Percentiles rank a stretch among this genome's conserved stretches.
Conservation (phyloP, 2,888 invertebrate genomes). For the Zonitis immaculata region DNA sequence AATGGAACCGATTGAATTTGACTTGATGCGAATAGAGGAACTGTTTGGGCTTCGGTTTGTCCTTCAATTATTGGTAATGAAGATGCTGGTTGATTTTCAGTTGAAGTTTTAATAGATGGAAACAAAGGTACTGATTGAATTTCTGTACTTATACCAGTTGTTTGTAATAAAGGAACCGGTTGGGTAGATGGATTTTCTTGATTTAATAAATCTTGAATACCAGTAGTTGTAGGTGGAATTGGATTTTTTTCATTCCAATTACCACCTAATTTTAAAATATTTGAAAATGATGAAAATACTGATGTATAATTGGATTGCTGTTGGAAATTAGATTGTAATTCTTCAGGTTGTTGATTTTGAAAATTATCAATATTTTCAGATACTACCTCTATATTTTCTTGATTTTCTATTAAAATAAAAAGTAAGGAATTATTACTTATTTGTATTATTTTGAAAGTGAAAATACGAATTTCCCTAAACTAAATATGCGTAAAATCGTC, state of each 20-base stretch:
- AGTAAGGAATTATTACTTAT: slow-evolving; percentile 4
- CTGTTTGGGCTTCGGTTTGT: too few species aligned
- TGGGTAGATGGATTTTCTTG: slow-evolving; percentile 30
- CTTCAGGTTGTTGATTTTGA: slow-evolving; percentile 8
- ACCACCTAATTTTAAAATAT: slow-evolving; percentile 43
- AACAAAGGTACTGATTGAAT: too few species aligned
- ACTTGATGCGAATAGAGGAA: too few species aligned
- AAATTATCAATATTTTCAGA: slow-evolving; percentile 8
- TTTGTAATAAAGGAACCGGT: slow-evolving; percentile 19
- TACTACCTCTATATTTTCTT: not conserved
- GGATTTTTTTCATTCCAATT: slow-evolving; percentile 17
- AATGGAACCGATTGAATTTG: too few species aligned
- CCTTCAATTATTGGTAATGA: too few species aligned
- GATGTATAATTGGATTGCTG: slow-evolving; percentile 50
- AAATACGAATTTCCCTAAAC: not conserved
- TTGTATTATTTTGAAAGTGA: not conserved
- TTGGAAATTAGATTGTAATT: not conserved
- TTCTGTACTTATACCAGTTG: slow-evolving; percentile 7
- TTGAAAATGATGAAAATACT: slow-evolving; percentile 60
- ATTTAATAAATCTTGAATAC: slow-evolving; percentile 27
- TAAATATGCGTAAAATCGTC: not conserved
- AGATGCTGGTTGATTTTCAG: too few species aligned
- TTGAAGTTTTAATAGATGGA: too few species aligned
- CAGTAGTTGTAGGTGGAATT: slow-evolving; percentile 34
- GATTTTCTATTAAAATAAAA: slow-evolving; percentile 10